These are phyloP conservation scores for Drosophila falleni DNA, from an alignment of 2,888 invertebrate species.

Conservation along the genomic window DNA sequence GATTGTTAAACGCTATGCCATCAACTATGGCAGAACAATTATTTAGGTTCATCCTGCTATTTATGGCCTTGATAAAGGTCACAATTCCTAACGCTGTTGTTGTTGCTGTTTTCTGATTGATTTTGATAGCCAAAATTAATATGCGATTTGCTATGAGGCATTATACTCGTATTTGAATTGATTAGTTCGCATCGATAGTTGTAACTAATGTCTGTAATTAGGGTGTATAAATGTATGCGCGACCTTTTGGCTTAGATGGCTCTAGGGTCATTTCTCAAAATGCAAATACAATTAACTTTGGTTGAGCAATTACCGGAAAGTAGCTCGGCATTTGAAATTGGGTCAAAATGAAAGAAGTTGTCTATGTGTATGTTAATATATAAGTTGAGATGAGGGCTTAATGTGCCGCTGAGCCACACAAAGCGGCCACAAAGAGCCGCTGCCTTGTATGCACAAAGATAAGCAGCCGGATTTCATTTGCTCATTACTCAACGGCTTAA, in stretches of 20 bases:
- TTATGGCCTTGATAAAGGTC: constrained; percentile 25
- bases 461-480: constrained; percentile 78
- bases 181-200: constrained; percentile 19
- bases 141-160: not conserved
- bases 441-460: constrained; percentile 69
- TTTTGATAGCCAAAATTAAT: constrained; percentile 32
- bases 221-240: not conserved
- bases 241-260: constrained; percentile 3
- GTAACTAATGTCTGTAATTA: constrained; percentile 20
- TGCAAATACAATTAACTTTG: constrained; percentile 47
- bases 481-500: constrained; percentile 77
- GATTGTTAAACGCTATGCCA: constrained; percentile 10
- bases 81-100: not conserved
- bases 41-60: constrained; percentile 13
- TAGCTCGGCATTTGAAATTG: constrained; percentile 15
- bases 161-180: constrained; percentile 9
- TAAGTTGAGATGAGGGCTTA: constrained; percentile 56
- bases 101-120: constrained; percentile 34
- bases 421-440: constrained; percentile 73
- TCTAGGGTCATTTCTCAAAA: constrained; percentile 29
- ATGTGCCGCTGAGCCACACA: constrained; percentile 68
- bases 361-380: not conserved
- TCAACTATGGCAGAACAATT: constrained; percentile 8
- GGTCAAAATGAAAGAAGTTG: constrained; percentile 19
- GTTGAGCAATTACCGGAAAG: constrained; percentile 19